A percentile compares a stretch with the other conserved stretches of the same genome.
Conservation (phyloP, 2,888 invertebrate genomes). For the Amphipyra berbera region DNA sequence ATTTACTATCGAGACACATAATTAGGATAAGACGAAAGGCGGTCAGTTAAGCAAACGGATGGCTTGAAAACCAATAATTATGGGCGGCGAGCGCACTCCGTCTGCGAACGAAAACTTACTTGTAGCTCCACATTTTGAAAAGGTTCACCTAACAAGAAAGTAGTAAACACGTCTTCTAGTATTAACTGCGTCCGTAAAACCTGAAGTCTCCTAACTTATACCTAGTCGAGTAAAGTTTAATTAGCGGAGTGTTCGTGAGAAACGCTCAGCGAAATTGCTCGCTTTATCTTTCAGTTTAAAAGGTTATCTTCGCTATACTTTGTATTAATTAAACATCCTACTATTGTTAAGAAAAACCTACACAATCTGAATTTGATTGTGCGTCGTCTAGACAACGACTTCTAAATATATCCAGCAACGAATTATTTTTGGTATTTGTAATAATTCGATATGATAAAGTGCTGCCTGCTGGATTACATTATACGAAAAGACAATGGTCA, state of each 20-base stretch:
- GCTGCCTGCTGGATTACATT: constrained; percentile 18
- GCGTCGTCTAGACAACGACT: constrained; percentile 26
- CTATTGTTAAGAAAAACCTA: constrained; percentile 44
- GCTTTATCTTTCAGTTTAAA: constrained; percentile 60
- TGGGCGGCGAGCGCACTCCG: constrained; percentile 27
- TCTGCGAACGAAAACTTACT: constrained; percentile 42
- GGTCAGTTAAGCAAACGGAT: constrained; percentile 54
- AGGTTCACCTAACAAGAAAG: constrained; percentile 51
- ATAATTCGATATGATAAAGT: constrained; percentile 36
- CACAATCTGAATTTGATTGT: constrained; percentile 29
- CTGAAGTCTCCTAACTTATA: constrained; percentile 42
- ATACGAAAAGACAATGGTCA: constrained; percentile 46
- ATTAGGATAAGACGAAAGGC: constrained; percentile 56
- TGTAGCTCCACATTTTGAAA: constrained; percentile 47
- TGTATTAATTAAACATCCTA: constrained; percentile 53
- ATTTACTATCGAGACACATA: constrained; percentile 49
- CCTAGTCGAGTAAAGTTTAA: constrained; percentile 47
- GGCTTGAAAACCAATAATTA: constrained; percentile 52
- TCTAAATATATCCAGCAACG: constrained; percentile 24
- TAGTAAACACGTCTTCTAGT: constrained; percentile 44
- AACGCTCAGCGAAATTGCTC: constrained; percentile 58
- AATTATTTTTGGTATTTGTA: constrained; percentile 30
- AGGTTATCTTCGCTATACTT: constrained; percentile 61
- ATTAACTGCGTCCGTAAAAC: constrained; percentile 34
- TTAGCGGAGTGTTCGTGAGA: constrained; percentile 55